Conservation (phyloP, 2,113 vertebrate genomes). For the Zootoca vivipara region DNA sequence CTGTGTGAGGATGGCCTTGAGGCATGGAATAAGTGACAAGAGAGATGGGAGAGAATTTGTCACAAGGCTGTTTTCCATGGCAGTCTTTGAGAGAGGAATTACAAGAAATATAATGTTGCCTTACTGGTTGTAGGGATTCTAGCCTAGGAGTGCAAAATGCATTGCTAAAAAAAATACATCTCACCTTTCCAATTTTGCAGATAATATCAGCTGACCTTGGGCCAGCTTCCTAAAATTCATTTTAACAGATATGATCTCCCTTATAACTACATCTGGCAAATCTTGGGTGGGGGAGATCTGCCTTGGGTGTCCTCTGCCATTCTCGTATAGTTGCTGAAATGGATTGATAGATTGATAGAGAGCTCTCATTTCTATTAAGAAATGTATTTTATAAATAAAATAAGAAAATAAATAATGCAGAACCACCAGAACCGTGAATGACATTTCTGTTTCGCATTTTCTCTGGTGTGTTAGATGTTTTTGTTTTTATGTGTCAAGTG, state of each 20-base stretch:
- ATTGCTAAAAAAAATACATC: neutral
- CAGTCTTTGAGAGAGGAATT: neutral
- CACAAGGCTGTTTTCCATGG: neutral
- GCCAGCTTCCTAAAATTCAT: slow-evolving; percentile 4
- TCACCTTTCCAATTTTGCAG: slow-evolving; percentile 14
- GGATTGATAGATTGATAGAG: slow-evolving; percentile 40
- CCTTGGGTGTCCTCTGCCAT: slow-evolving; percentile 3
- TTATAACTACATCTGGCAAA: slow-evolving; percentile 41
- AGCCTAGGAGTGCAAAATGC: neutral
- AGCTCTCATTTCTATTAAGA: neutral
- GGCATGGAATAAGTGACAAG: neutral
- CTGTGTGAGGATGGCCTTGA: too few species aligned
- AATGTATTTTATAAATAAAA: neutral
- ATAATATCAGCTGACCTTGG: slow-evolving; percentile 31
- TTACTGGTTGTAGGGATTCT: neutral
- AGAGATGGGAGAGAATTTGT: neutral
- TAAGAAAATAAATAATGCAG: neutral
- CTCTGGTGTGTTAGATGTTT: slow-evolving; percentile 12
- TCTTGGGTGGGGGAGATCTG: neutral
- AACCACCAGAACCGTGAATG: slow-evolving; percentile 19
- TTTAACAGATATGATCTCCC: slow-evolving; percentile 21
- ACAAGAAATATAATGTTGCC: neutral
- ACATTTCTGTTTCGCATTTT: slow-evolving; percentile 42
- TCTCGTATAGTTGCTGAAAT: slow-evolving; percentile 15
- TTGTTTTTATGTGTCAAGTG: slow-evolving; percentile 23